These are phyloP conservation scores for Bombus superbus DNA, from an alignment of 1,140 invertebrate genomes.

Conservation along the genomic window DNA sequence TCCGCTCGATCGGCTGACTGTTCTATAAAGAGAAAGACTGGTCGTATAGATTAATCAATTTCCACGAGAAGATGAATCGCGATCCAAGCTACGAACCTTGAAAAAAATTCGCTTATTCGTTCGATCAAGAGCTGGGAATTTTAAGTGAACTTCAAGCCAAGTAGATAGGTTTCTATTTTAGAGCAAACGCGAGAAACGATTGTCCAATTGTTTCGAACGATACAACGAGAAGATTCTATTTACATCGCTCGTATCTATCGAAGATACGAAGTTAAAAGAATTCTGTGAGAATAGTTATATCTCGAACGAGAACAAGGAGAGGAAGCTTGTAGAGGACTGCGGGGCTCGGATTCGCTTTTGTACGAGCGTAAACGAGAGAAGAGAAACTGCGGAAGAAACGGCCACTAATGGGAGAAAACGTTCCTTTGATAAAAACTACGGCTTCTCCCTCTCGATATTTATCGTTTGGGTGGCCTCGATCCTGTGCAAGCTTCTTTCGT, in stretches of 20 bases:
- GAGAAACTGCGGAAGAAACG: neutral
- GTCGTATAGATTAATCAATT: neutral
- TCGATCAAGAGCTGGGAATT: neutral
- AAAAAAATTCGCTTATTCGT: neutral
- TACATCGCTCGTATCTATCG: neutral
- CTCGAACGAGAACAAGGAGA: neutral
- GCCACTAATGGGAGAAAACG: neutral
- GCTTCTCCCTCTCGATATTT: conserved; percentile 16
- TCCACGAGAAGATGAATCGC: neutral
- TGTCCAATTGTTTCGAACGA: neutral
- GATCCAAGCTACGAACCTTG: too few species aligned
- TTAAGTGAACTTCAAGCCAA: neutral
- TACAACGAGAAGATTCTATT: neutral
- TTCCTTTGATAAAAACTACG: neutral
- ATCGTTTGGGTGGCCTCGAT: conserved; percentile 9
- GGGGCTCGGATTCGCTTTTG: neutral
- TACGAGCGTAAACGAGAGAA: neutral
- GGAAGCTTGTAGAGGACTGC: neutral
- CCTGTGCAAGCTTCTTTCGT: neutral
- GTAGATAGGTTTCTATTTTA: too few species aligned
- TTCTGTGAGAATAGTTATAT: conserved; percentile 34
- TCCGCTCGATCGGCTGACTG: conserved; percentile 10
- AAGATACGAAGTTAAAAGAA: conserved; percentile 28
- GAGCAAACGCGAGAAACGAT: too few species aligned
- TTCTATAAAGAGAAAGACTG: conserved; percentile 14